Base-by-base conservation (phyloP, 2,888 invertebrate genomes). In the Serrognathus titanus region DNA sequence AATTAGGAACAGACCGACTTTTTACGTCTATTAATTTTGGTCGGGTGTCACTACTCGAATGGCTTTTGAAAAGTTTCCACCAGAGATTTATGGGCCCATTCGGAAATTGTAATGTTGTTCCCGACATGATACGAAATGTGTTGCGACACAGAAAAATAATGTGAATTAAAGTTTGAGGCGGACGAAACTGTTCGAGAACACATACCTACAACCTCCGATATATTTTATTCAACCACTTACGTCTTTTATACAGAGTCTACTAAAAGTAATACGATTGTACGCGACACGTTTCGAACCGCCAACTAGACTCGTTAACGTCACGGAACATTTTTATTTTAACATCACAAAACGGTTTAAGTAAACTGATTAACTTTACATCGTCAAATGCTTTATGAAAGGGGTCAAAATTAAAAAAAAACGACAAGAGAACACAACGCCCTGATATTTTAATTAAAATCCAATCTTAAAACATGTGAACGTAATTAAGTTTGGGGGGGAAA, bases 1-100 rank as follows among this genome's bases (percentile, higher is more conserved):
- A 72, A 72, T 73, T 73, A 71, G 65, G 65, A 58, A 58, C 58
- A 62, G 68, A 68, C 69, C 66, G 65, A 13, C 38, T 38, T 35
- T 50, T 16, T 36, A 36, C 35, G 24, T 24, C 51, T 51, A 51
- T 51, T 51, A 51, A 51, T 51, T 51, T 51, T 31, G 31, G 11
- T 40, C 12, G 36, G 43, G 36, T 24, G 51, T 51, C 51, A 41
- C 41, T 20, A 16, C 20, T 43, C 20, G 13, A 48, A 40, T 41
- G 41, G 43, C 41, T 31, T 12, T 35, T 9, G 40, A 51, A 35
- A 40, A 40, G 39, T 40, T 13, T 51, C 10, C 16, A 24, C 12
- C 43, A 20, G 39, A 20, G 48, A 54, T 48, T 43, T 49, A 48
- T 41, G 35, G 49, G n/a, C 16, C 40, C 40, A 48, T 56, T 56